These are phyloP conservation scores for Drosophila ananassae DNA, from an alignment of 1,140 invertebrate genomes.

Conservation along the genomic window DNA sequence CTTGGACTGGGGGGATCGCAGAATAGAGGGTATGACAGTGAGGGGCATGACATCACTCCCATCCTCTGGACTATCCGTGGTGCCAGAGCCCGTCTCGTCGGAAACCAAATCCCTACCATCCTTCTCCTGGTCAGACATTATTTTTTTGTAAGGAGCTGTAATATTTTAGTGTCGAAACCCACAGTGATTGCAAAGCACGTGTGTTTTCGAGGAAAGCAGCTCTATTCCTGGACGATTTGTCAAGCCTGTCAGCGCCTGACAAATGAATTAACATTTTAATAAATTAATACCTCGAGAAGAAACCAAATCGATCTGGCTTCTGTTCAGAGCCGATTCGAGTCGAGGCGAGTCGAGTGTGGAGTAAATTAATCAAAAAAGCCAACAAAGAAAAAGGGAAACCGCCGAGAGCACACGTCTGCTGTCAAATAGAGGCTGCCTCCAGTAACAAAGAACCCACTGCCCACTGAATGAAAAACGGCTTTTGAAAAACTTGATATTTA, in stretches of 20 bases:
- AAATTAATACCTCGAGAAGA: constrained; percentile 62
- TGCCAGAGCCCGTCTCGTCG: not conserved
- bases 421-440: constrained; percentile 47
- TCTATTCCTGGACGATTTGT: constrained; percentile 13
- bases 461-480: constrained; percentile 32
- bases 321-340: constrained; percentile 41
- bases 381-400: constrained; percentile 32
- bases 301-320: constrained; percentile 66
- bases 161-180: no score
- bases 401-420: constrained; percentile 66
- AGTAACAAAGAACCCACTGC: constrained; percentile 42
- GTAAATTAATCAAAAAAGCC: constrained; percentile 72
- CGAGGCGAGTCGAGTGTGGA: not conserved
- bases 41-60: not conserved
- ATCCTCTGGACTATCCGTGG: not conserved
- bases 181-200: not conserved
- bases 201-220: no score
- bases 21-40: constrained; percentile 2
- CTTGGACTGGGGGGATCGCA: not conserved
- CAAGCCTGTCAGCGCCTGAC: constrained; percentile 54
- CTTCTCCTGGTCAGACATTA: constrained; percentile 16
- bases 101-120: not conserved
- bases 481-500: constrained; percentile 59
- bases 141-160: not conserved
- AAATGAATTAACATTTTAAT: constrained; percentile 76